Conservation (phyloP, 2,113 vertebrate species). For the Spea bombifrons region DNA sequence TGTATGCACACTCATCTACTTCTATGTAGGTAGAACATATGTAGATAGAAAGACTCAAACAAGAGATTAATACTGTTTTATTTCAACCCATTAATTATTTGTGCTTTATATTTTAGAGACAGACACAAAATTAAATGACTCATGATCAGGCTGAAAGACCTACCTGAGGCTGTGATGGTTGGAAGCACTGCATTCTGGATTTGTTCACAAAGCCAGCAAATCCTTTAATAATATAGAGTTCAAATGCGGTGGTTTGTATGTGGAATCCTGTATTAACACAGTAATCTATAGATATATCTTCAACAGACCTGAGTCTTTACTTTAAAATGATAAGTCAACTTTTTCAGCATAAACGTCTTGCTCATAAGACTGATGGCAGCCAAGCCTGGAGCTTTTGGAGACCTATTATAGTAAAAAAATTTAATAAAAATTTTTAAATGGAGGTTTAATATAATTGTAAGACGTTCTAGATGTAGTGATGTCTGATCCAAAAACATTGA, state of each 20-base stretch:
- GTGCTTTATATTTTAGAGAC: not conserved
- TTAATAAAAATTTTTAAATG: not conserved
- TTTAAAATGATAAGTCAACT: constrained; percentile 12
- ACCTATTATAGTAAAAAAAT: not conserved
- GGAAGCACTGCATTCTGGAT: constrained; percentile 7
- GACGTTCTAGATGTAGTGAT: too few species aligned
- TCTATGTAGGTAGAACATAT: too few species aligned
- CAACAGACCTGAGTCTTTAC: constrained; percentile 11
- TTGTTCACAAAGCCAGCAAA: constrained; percentile 20
- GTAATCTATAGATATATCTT: constrained; percentile 12
- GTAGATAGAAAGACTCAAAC: too few species aligned
- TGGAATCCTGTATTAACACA: constrained; percentile 21
- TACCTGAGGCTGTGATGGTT: not conserved
- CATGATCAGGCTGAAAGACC: not conserved
- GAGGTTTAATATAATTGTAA: not conserved
- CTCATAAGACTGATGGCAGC: not conserved
- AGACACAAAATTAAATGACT: not conserved
- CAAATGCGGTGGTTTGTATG: constrained; percentile 15
- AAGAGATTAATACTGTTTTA: not conserved
- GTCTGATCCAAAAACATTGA: too few species aligned
- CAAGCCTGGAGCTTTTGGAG: not conserved
- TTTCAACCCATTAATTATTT: not conserved
- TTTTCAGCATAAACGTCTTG: not conserved
- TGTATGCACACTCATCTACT: too few species aligned
- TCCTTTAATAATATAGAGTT: constrained; percentile 31